Evolutionary conservation across 2,113 vertebrate species (phyloP).

Genomic region (Varanus komodoensis): DNA sequence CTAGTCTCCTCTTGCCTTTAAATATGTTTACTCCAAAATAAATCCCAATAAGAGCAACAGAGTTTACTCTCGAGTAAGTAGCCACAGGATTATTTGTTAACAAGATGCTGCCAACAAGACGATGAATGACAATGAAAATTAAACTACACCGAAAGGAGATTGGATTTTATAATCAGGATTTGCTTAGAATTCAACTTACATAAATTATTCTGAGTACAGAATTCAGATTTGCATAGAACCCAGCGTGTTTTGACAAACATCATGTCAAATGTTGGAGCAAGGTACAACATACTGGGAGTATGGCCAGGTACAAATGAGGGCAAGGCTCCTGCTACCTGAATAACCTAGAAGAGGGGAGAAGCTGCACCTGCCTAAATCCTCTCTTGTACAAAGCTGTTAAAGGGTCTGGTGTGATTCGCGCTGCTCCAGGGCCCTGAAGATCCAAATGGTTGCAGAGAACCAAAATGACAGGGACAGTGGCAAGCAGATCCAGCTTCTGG

Average conservation of each 20-base stretch:
- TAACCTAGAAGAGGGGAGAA: too few relatives aligned
- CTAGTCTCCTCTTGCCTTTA: background rate
- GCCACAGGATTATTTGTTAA: background rate
- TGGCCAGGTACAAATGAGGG: background rate
- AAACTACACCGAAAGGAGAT: background rate
- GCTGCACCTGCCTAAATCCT: too few relatives aligned
- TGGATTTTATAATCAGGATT: background rate
- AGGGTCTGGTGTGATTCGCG: too few relatives aligned
- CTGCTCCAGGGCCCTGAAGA: too few relatives aligned
- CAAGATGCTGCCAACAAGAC: background rate
- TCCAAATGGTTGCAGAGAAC: too few relatives aligned
- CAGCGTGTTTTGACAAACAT: background rate
- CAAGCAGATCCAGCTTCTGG: too few relatives aligned
- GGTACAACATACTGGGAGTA: background rate
- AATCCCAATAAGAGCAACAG: background rate
- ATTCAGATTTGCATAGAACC: background rate
- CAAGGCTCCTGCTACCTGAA: too few relatives aligned
- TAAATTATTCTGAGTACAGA: background rate
- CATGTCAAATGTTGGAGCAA: too few relatives aligned
- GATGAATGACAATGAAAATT: background rate
- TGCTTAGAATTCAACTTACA: background rate
- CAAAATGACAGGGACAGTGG: too few relatives aligned
- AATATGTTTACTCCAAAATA: background rate
- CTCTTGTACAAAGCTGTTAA: too few relatives aligned
- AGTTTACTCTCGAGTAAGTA: background rate